phyloP scores from a whole-genome alignment of 2,797 vertebrate species.

The Telmatherina bonti region DNA sequence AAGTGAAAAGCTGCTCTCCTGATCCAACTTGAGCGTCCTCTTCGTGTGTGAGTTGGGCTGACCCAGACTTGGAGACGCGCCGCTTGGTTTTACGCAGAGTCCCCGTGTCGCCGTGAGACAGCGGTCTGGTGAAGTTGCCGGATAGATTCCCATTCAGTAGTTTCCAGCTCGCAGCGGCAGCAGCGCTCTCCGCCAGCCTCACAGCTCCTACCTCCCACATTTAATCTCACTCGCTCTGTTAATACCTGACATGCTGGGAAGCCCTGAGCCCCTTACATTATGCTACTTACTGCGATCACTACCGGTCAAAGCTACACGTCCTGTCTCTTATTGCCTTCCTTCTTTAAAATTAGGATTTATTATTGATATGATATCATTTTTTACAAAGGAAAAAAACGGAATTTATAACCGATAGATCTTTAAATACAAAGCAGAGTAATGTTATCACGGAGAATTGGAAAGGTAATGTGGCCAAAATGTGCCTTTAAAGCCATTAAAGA shows the following conservation, averaged over 20 bases:
- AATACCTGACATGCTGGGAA: conserved; percentile 86
- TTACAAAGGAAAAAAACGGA: not conserved
- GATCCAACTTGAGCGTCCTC: conserved; percentile 82
- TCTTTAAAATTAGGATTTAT: conserved; percentile 9
- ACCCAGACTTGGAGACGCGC: conserved; percentile 83
- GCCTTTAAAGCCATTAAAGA: conserved; percentile 22
- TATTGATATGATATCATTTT: conserved; percentile 14
- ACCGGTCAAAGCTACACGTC: conserved; percentile 66
- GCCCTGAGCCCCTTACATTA: conserved; percentile 84
- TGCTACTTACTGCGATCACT: conserved; percentile 80
- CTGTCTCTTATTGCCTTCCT: conserved; percentile 38
- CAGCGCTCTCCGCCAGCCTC: conserved; percentile 77
- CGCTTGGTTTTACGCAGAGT: conserved; percentile 82
- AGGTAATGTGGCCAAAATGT: conserved; percentile 4
- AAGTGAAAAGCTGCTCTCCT: conserved; percentile 78
- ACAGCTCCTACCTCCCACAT: conserved; percentile 85
- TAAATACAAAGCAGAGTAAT: not conserved
- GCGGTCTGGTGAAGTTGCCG: conserved; percentile 81
- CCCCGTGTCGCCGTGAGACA: conserved; percentile 81
- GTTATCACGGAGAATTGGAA: conserved; percentile 11
- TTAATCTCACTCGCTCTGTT: conserved; percentile 86
- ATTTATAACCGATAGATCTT: not conserved
- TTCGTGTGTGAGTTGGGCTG: conserved; percentile 76
- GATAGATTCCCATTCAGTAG: conserved; percentile 85
- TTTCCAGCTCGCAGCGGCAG: conserved; percentile 77